Evolutionary conservation across 92 coral and sea anemone genomes (phyloP), one percentile per base, ranked within the genome.

Genomic region (Siderastrea radians): DNA sequence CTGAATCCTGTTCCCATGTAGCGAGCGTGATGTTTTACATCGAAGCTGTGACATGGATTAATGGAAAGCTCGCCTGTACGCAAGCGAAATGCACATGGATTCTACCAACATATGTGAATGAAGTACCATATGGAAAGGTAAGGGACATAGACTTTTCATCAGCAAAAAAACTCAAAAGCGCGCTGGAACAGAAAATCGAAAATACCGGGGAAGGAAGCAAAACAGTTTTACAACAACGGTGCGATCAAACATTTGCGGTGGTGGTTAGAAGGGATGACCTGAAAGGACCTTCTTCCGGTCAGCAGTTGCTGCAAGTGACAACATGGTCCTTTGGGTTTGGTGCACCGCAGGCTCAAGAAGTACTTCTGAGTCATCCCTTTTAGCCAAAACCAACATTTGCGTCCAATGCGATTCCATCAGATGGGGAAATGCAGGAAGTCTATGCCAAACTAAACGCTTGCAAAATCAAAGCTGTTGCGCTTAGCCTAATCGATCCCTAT

Each of bases 51-150:
- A 69, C 84, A 71, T 16, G 84, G 70, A 45, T 84, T 16, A 63
- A 73, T 1, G 88, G 67, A 55, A 87, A 87, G 59, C 78, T 67
- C 68, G 61, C 90, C 68, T 87, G 86, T 64, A 81, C 87, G 8
- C 74, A 88, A 75, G 47, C 74, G 38, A 88, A 88, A 75, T 88
- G 91, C 78, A 63, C 91, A 12, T 84, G 89, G 89, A 77, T 89
- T 77, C 64, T 89, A 70, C 90, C 89, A 64, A 58, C 84, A 45
- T 77, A 85, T 67, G 84, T 78, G 6, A 72, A 57, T 26, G 84
- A 89, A 68, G 88, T 89, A 49, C 77, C 82, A 14, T 76, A 83
- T 58, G 53, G 81, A 55, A 67, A 72, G 80, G 89, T 78, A 9
- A 71, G 75, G 53, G 93, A 89, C 68, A 89, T 89, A 7, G 74